phyloP scores from a whole-genome alignment of 1,140 invertebrate species.

The Cydia strobilella region DNA sequence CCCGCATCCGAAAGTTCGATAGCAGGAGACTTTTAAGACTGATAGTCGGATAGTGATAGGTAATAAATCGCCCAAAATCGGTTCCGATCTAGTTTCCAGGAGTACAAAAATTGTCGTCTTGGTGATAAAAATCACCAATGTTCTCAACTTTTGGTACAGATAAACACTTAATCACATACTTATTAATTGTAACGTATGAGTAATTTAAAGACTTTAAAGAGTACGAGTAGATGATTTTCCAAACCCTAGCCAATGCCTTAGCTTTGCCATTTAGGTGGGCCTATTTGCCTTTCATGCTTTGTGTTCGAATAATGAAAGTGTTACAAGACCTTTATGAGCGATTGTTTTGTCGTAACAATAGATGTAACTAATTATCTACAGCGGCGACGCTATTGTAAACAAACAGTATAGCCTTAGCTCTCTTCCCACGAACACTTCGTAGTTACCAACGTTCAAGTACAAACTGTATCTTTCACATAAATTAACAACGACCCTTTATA shows the following conservation, averaged over 20 bases:
- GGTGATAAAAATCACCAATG: no score
- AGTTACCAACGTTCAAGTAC: neutral
- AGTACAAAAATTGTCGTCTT: no score
- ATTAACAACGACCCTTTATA: neutral
- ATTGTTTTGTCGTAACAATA: slow-evolving; percentile 17
- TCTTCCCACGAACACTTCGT: slow-evolving; percentile 7
- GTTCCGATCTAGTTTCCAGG: no score
- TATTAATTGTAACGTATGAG: no score
- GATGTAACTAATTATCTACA: neutral
- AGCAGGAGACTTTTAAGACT: no score
- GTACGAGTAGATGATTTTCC: neutral
- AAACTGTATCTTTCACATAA: neutral
- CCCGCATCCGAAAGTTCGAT: no score
- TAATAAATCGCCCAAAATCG: no score
- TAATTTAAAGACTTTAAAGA: neutral
- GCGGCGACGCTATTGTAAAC: slow-evolving; percentile 17
- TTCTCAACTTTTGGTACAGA: no score
- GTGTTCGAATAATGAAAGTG: slow-evolving; percentile 24
- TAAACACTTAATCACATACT: no score
- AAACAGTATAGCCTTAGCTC: slow-evolving; percentile 5
- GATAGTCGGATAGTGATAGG: no score
- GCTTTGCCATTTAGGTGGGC: neutral
- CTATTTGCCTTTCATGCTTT: neutral
- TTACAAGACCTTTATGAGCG: slow-evolving; percentile 15
- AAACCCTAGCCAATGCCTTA: neutral